These are phyloP conservation scores for Heliothis virescens DNA, from an alignment of 1,140 invertebrate genomes.

Conservation along the genomic window DNA sequence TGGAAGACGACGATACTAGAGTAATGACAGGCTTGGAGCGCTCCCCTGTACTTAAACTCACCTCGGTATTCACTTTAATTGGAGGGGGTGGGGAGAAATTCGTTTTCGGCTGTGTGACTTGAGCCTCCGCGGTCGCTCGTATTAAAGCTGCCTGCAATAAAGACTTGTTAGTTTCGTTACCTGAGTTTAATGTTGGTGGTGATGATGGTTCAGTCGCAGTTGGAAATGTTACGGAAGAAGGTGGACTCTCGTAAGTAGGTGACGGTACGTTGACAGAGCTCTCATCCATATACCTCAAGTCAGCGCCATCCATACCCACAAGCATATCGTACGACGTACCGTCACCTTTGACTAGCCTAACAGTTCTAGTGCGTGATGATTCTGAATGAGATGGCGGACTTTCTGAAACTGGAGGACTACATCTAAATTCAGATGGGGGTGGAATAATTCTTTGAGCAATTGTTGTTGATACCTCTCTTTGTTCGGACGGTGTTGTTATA, in stretches of 20 bases:
- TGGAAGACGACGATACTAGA: constrained; percentile 83
- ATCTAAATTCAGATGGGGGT: constrained; percentile 91
- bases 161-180: constrained; percentile 84
- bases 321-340: constrained; percentile 91
- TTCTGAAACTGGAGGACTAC: constrained; percentile 89
- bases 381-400: constrained; percentile 87
- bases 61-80: constrained; percentile 90
- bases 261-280: constrained; percentile 94
- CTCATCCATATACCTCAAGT: constrained; percentile 95
- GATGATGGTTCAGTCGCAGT: constrained; percentile 87
- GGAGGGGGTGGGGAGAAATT: constrained; percentile 83
- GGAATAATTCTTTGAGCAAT: constrained; percentile 90
- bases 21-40: constrained; percentile 87
- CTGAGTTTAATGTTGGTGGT: constrained; percentile 83
- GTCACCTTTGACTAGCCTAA: constrained; percentile 87
- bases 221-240: constrained; percentile 88
- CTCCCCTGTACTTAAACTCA: constrained; percentile 87
- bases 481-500: constrained; percentile 78
- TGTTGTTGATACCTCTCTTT: constrained; percentile 84
- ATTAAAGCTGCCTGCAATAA: constrained; percentile 90
- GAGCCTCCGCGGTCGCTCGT: constrained; percentile 88
- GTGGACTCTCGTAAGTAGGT: constrained; percentile 91
- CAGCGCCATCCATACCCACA: constrained; percentile 92
- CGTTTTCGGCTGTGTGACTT: constrained; percentile 78
- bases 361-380: constrained; percentile 87